Base-by-base conservation (phyloP, 2,888 invertebrate species). In the Pseudolycoriella hygida region DNA sequence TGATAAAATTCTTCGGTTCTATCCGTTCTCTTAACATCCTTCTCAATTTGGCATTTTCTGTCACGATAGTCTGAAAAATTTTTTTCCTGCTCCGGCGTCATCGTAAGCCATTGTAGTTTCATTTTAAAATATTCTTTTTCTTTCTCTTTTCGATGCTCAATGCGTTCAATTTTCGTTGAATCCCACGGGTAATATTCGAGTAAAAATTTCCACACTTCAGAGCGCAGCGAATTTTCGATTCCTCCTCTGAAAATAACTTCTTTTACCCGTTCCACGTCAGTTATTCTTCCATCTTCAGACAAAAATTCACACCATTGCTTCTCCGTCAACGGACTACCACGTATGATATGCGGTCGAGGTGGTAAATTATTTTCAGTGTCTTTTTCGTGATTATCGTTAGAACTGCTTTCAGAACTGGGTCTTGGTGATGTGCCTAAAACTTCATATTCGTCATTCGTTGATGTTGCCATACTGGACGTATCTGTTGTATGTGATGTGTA, bases 21-120 rank as follows among this genome's bases (percentile, higher is more conserved):
- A 60, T 98, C 97, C 0, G 97, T 97, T 52, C 98, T 72, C 51
- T 86, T 88, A 0, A 98, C 97, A 65, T 98, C 98, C 65, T 98
- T 98, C 56, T 96, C 97, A 45, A 97, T 90, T 46, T 96, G 72
- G 58, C 82, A 88, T 66, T 94, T 94, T 52, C 89, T 72, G 55
- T 96, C 94, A 47, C 87, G 74, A 60, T 83, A 89, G 53, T 85
- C 83, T 2, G 84, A 72, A 63, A 96, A 97, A 52, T 86, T 76
- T 1, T 74, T 72, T 60, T 96, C 93, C 62, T 98, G 98, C 0
- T 75, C 77, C 14, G 75, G 73, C 0, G 83, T 80, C 68, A 98
- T 86, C 1, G 86, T 82, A 51, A 82, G 75, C 98, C 98, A 98
- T 60, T 98, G 97, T 17, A 86, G 70, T 61, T 97, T 98, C 93